phyloP scores from a whole-genome alignment of 1,140 invertebrate genomes.

The Babylonia areolata region DNA sequence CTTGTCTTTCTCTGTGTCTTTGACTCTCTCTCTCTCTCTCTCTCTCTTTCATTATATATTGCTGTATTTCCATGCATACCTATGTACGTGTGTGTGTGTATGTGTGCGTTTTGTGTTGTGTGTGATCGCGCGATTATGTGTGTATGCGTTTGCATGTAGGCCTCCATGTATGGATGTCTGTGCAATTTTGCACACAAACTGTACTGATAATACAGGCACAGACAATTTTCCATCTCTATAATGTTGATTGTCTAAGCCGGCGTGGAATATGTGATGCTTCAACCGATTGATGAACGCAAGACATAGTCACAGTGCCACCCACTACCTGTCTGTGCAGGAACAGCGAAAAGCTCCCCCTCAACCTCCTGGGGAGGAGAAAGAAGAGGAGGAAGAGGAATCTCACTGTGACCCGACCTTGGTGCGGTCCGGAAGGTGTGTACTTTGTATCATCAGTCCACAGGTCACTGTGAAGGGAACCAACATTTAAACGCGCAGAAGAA shows the following conservation, averaged over 20 bases:
- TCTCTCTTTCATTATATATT: no score
- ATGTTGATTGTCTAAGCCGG: no score
- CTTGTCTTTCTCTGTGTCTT: no score
- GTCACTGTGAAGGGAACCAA: no score
- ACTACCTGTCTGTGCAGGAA: conserved; percentile 36
- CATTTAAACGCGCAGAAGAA: no score
- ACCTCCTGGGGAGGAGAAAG: conserved; percentile 44
- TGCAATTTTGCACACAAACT: background rate
- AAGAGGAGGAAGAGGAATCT: conserved; percentile 51
- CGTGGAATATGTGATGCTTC: no score
- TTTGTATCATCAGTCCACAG: no score
- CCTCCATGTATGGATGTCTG: background rate
- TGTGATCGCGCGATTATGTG: background rate
- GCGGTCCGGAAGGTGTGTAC: conserved; percentile 83
- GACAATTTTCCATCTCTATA: no score
- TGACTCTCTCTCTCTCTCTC: no score
- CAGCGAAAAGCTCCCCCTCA: conserved; percentile 47
- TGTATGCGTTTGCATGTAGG: no score
- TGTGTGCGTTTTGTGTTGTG: background rate
- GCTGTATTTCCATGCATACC: no score
- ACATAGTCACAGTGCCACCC: background rate
- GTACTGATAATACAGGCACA: no score
- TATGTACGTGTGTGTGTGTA: background rate
- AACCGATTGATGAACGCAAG: background rate
- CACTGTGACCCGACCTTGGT: conserved; percentile 78